Conservation (phyloP, 2,113 vertebrate species). For the Symphodus melops region DNA sequence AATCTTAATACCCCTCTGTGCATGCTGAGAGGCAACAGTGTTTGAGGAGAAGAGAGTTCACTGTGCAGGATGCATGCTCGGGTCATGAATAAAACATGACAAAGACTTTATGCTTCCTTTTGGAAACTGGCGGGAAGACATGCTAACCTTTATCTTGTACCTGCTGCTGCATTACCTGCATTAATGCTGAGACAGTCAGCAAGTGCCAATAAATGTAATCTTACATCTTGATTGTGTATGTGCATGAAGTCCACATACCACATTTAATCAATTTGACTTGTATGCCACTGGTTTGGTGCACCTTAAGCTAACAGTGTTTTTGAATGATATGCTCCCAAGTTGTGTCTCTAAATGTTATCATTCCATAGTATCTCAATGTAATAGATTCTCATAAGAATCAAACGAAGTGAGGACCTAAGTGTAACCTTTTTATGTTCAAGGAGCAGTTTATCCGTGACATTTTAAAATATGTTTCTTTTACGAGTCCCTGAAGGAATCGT, state of each 20-base stretch:
- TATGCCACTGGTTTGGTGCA: no score
- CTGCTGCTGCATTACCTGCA: conserved; percentile 32
- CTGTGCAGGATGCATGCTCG: conserved; percentile 41
- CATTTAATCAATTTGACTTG: conserved; percentile 6
- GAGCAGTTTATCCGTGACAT: not conserved
- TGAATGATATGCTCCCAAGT: not conserved
- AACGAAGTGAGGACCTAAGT: not conserved
- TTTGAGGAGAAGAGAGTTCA: conserved; percentile 31
- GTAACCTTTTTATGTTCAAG: not conserved
- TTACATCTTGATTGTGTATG: not conserved
- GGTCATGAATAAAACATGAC: conserved; percentile 69
- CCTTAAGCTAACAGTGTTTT: not conserved
- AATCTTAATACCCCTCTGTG: conserved; percentile 11
- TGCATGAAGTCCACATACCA: not conserved
- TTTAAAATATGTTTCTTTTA: conserved; percentile 7
- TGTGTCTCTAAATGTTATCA: not conserved
- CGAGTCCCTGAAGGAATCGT: conserved; percentile 4
- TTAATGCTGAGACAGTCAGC: not conserved
- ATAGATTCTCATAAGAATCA: not conserved
- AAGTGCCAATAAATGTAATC: no score
- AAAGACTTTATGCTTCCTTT: conserved; percentile 42
- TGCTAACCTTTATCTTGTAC: conserved; percentile 11
- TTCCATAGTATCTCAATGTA: not conserved
- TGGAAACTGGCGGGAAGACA: conserved; percentile 4
- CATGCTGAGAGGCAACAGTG: conserved; percentile 15